Base-by-base conservation (phyloP, 2,888 invertebrate species). In the Exephanes ischioxanthus region DNA sequence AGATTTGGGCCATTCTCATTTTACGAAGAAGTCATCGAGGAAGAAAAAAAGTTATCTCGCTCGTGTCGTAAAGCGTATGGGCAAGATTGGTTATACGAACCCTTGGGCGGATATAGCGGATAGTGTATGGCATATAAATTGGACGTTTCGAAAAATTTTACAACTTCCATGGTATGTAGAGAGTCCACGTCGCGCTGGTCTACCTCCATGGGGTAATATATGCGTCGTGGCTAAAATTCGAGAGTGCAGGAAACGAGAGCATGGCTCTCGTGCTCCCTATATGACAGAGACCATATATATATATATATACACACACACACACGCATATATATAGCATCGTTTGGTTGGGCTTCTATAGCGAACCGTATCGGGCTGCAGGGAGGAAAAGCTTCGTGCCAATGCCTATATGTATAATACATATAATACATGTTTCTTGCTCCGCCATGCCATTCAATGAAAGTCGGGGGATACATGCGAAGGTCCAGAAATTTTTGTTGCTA, bases 1-100 rank as follows among this genome's bases (percentile, higher is more conserved):
- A 51, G n/a, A 51, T n/a, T 51, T n/a, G 0, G 5, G 14, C n/a
- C 14, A 51, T 51, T 16, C n/a, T 16, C 51, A 51, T 51, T 16
- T 51, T n/a, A n/a, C n/a, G 5, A n/a, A 51, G n/a, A 7, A 14
- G 26, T 45, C 61, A n/a, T n/a, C 33, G 63, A n/a, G 26, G 26
- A 61, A 61, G 30, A 3, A 61, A 58, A 58, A 22, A 63, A 63
- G 26, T 58, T 73, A 81, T 82, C 86, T 83, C 78, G 80, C 68
- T 58, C 68, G 84, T 80, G 79, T 86, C 81, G 84, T 85, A 87
- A 79, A 81, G 68, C 76, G 37, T 75, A 66, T 55, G 63, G 66
- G 30, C 45, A 48, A 80, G 41, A 66, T 63, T 45, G 63, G 26
- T 37, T 41, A 61, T 58, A 73, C 41, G 61, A 19, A 72, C 37